Conservation (phyloP, 2,888 invertebrate genomes). For the Netelia melanura region DNA sequence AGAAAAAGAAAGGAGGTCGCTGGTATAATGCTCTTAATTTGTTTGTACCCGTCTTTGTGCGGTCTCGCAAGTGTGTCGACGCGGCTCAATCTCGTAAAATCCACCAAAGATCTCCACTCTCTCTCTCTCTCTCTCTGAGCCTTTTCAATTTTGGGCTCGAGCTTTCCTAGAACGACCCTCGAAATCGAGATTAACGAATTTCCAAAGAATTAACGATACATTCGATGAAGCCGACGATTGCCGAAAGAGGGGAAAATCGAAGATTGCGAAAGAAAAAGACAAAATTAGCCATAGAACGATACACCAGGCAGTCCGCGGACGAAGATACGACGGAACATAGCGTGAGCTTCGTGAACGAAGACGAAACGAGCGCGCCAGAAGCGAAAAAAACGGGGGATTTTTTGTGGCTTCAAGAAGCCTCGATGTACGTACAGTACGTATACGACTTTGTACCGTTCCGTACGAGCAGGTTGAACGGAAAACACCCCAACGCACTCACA, state of each 20-base stretch:
- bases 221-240: conserved; percentile 5
- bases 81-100: conserved; percentile 12
- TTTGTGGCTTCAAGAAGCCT: conserved; percentile 83
- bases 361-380: conserved; percentile 70
- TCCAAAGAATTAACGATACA: conserved; percentile 10
- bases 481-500: conserved; percentile 30
- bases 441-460: conserved; percentile 48
- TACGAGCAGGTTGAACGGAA: conserved; percentile 43
- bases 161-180: background rate
- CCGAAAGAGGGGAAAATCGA: conserved; percentile 25
- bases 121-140: too few relatives aligned
- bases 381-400: conserved; percentile 75
- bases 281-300: conserved; percentile 28
- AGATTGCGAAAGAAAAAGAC: conserved; percentile 37
- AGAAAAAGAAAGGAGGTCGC: conserved; percentile 32
- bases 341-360: conserved; percentile 52
- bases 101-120: conserved; percentile 9
- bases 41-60: conserved; percentile 54
- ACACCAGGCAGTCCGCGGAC: conserved; percentile 26
- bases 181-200: conserved; percentile 23
- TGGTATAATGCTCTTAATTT: conserved; percentile 64
- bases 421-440: conserved; percentile 61
- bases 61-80: conserved; percentile 18
- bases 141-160: background rate
- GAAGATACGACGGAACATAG: conserved; percentile 32